phyloP scores from a whole-genome alignment of 2,888 invertebrate genomes.

The Eupithecia pulchellata region DNA sequence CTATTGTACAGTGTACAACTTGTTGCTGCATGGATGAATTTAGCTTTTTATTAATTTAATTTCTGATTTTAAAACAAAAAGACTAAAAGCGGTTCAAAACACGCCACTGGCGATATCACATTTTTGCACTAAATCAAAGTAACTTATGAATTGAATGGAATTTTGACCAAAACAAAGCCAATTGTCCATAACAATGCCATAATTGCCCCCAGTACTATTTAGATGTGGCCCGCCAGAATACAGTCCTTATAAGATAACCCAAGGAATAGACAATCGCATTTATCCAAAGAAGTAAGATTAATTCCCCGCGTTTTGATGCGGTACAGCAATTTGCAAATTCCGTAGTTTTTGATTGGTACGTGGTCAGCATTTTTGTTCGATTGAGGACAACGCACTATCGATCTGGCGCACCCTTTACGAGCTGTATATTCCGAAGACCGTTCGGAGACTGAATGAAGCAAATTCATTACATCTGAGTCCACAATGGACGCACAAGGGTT shows the following conservation, averaged over 20 bases:
- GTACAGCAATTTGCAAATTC: constrained; percentile 13
- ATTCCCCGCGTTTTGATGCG: constrained; percentile 4
- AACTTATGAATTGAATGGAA: background rate
- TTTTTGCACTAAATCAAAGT: background rate
- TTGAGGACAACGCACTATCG: constrained; percentile 34
- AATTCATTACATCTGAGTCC: constrained; percentile 57
- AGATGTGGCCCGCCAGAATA: background rate
- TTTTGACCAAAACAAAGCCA: too few relatives aligned
- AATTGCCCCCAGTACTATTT: background rate
- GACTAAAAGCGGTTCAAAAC: background rate
- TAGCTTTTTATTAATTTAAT: constrained; percentile 21
- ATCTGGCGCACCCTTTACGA: constrained; percentile 27
- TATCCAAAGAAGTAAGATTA: background rate
- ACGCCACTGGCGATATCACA: background rate
- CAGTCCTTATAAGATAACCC: background rate
- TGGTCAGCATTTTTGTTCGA: constrained; percentile 26
- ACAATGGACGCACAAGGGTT: constrained; percentile 64
- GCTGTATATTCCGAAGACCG: constrained; percentile 27
- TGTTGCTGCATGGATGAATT: constrained; percentile 36
- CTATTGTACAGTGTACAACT: constrained; percentile 28
- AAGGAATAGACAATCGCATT: background rate
- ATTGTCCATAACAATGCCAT: background rate
- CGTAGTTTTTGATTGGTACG: background rate
- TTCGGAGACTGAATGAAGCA: constrained; percentile 51
- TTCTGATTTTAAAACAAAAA: background rate